Base-by-base conservation (phyloP, 2,797 vertebrate genomes). In the Phoebastria nigripes region DNA sequence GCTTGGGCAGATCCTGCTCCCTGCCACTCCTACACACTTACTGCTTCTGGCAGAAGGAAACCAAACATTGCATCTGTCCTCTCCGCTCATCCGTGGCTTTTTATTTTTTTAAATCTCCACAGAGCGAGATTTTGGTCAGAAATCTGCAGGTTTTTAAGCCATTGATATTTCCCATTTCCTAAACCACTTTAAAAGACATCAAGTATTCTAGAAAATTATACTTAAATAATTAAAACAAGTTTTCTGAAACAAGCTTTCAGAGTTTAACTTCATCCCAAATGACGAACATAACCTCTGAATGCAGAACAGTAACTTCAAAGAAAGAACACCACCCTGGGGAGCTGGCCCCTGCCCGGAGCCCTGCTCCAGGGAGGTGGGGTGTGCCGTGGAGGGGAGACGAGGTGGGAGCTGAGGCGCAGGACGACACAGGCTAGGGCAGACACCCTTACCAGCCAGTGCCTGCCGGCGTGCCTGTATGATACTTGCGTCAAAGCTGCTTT, bases 381-480 rank as follows among this genome's bases (percentile, higher is more conserved):
- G 52, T 8, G 52, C 52, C 18, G 11, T 3, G 29, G 52, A 5
- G 29, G 52, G 52, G 29, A 12, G 46, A 51, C 14, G 25, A 51
- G 44, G 6, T 9, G 28, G 51, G 63, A 44, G 47, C 51, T 8
- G 79, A 21, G 8, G 67, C 3, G 73, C 21, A 8, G 29, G 29
- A 7, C 1, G 42, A 21, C 29, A 11, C 37, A 15, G 74, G 24
- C 9, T 0, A 31, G 84, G 84, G 63, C 73, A 46, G 62, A 9
- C 17, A 9, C 17, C 2, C 54, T 24, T 11, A 8, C 22, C 46
- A 47, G 46, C 22, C 46, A 8, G 46, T 11, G 6, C 44, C 5
- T 3, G 11, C 29, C 66, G n/a, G n/a, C 4, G 0, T 6, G 10
- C 1, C 1, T 1, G 46, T 2, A 2, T 2, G n/a, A 9, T 3